Evolutionary conservation across 2,113 vertebrate species (phyloP).

Genomic region (Fregata magnificens): DNA sequence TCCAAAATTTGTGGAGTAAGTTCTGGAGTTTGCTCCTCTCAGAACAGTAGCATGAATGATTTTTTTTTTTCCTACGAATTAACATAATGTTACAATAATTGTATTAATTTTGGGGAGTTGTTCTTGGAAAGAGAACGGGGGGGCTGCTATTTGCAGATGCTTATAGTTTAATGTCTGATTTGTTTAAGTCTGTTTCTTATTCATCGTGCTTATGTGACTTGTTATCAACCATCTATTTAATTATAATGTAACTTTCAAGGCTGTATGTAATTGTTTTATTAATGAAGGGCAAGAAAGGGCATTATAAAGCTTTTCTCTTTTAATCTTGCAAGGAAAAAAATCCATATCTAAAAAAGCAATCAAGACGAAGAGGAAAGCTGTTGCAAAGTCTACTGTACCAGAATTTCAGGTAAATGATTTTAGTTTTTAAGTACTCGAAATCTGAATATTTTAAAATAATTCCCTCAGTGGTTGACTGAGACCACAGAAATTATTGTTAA

Average conservation of each 20-base stretch:
- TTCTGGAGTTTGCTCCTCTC: background rate
- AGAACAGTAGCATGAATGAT: background rate
- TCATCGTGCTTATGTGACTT: slow-evolving; percentile 47
- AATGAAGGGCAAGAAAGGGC: slow-evolving; percentile 55
- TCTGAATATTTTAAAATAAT: slow-evolving; percentile 22
- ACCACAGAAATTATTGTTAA: background rate
- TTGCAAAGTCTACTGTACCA: slow-evolving; percentile 77
- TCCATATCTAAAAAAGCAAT: slow-evolving; percentile 78
- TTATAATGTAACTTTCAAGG: slow-evolving; percentile 68
- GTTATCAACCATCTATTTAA: slow-evolving; percentile 43
- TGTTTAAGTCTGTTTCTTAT: slow-evolving; percentile 28
- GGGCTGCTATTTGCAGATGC: background rate
- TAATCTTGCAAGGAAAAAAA: slow-evolving; percentile 86
- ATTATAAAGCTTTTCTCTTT: slow-evolving; percentile 77
- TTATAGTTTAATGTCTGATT: slow-evolving; percentile 57
- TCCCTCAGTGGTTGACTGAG: slow-evolving; percentile 5
- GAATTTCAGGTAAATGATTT: slow-evolving; percentile 88
- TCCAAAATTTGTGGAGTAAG: background rate
- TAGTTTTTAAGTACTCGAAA: slow-evolving; percentile 16
- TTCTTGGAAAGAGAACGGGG: background rate
- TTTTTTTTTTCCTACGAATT: background rate
- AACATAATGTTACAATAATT: background rate
- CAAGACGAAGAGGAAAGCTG: slow-evolving; percentile 81
- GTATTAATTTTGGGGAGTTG: background rate
- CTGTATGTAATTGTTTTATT: slow-evolving; percentile 66